Evolutionary conservation across 2,888 invertebrate genomes (phyloP).

Genomic region (Celastrina argiolus): DNA sequence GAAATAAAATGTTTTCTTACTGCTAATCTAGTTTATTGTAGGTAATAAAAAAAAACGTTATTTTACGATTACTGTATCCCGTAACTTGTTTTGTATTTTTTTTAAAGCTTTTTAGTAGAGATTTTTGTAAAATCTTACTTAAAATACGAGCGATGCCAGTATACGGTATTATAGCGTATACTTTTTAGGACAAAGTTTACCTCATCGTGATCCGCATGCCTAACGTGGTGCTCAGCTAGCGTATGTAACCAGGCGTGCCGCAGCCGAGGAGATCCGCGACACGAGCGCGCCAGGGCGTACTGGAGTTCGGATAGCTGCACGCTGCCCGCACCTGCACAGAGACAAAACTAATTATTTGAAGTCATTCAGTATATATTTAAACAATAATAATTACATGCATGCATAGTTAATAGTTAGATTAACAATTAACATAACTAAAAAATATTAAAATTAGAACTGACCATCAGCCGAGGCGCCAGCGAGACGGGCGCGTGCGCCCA

Average conservation of each 20-base stretch:
- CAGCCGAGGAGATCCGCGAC: conserved; percentile 95
- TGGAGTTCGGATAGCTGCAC: conserved; percentile 94
- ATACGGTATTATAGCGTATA: not conserved
- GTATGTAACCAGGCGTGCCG: conserved; percentile 97
- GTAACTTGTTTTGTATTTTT: not conserved
- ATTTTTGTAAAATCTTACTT: not conserved
- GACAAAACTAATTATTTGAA: not conserved
- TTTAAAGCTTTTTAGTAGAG: no score
- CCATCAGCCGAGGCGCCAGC: conserved; percentile 77
- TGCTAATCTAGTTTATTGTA: not conserved
- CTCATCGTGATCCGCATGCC: conserved; percentile 92
- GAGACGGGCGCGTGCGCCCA: conserved; percentile 96
- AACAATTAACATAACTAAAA: not conserved
- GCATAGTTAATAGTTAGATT: no score
- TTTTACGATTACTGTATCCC: not conserved
- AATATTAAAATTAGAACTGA: conserved; percentile 31
- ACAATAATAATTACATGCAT: no score
- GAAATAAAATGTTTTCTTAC: not conserved
- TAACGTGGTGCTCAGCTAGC: conserved; percentile 91
- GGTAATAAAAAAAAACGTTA: no score
- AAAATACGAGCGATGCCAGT: not conserved
- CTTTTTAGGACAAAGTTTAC: conserved; percentile 55
- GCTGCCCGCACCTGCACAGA: conserved; percentile 85
- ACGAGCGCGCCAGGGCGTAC: conserved; percentile 93
- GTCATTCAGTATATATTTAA: no score